Evolutionary conservation across 92 coral and sea anemone species (phyloP).

Genomic region (Palythoa grandiflora): DNA sequence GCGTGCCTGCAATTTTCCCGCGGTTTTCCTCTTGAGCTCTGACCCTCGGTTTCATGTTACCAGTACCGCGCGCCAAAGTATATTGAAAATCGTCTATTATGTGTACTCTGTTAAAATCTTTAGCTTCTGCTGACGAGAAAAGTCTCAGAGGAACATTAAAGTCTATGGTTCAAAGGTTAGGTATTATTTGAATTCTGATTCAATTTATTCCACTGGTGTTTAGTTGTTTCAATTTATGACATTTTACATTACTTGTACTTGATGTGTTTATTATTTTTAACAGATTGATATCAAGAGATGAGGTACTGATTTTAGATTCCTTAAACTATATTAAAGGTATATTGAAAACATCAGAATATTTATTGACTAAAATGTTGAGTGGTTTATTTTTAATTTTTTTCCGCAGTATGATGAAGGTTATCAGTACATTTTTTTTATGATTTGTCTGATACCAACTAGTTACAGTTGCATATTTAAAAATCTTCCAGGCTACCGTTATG

Average conservation of each 20-base stretch:
- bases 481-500: slow-evolving; percentile 88
- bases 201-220: background rate
- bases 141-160: slow-evolving; percentile 85
- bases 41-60: too few relatives aligned
- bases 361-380: too few relatives aligned
- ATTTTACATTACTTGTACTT: background rate
- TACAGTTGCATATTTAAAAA: background rate
- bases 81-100: too few relatives aligned
- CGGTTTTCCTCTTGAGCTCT: too few relatives aligned
- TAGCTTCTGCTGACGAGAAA: slow-evolving; percentile 89
- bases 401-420: too few relatives aligned
- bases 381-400: too few relatives aligned
- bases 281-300: slow-evolving; percentile 94
- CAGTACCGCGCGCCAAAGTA: too few relatives aligned
- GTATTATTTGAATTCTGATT: background rate
- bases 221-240: background rate
- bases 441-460: background rate
- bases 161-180: slow-evolving; percentile 93
- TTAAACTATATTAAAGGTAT: slow-evolving; percentile 97
- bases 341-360: too few relatives aligned
- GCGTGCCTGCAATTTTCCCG: too few relatives aligned
- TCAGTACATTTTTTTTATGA: too few relatives aligned
- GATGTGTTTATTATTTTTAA: background rate
- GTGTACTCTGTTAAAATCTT: background rate
- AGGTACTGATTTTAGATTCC: slow-evolving; percentile 88